Evolutionary conservation across 1,140 invertebrate genomes (phyloP), one percentile per base, ranked within the genome.

Genomic region (Maniola jurtina): DNA sequence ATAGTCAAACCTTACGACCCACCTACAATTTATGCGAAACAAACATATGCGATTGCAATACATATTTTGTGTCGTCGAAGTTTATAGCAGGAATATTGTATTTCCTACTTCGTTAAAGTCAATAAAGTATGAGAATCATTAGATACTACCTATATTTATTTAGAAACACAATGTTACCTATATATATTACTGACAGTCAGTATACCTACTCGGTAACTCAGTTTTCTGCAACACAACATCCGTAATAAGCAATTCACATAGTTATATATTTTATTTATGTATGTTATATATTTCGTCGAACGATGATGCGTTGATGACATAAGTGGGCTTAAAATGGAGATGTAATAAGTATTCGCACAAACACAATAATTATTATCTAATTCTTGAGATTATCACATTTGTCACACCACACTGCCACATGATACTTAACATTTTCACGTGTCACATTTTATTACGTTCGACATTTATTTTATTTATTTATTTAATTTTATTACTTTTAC

Each of bases 1-100:
- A 67, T 62, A 36, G 60, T 62, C 48, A 58, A 62, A 62, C 60
- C 54, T 59, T 63, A 62, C 47, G 66, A 52, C 45, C 45, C 58
- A 63, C 50, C 55, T 58, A 16, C 59, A 60, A 42, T 55, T 47
- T 66, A 59, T 61, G 66, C 55, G 34, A 34, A 68, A 61, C 42
- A 62, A 68, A 68, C 47, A 58, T 62, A 48, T 34, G 60, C 61
- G 47, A 68, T 68, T 62, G 55, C 34, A 38, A 25, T 38, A 57
- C 45, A 52, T 45, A 45, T 13, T 57, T 57, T 66, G 34, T 45
- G 25, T 45, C 13, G 56, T 56, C 54, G 34, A 56, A 58, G 63
- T 58, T 58, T 65, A 65, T 57, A 65, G 38, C 35, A 48, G 16
- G 10, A 45, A 55, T 56, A 61, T 38, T 61, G 34, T 34, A 38